Percentiles rank a stretch among this genome's conserved stretches.
These are phyloP conservation scores for Sylvicapra grimmia DNA, from an alignment of 2,113 vertebrate species.

Conservation along the genomic window DNA sequence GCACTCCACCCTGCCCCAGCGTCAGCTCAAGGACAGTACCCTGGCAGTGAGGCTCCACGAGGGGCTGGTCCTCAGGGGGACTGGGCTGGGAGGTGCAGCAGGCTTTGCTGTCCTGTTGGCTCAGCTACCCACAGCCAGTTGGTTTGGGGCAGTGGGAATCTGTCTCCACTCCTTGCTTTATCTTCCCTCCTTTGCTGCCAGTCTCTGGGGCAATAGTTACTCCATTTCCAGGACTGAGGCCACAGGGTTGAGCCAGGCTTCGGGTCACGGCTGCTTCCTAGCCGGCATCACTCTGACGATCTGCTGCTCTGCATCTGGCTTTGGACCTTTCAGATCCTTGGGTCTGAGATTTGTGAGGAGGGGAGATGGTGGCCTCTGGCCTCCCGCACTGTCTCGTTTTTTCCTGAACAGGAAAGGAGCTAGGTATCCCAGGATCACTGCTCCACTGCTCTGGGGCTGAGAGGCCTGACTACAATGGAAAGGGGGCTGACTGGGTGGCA, in stretches of 20 bases:
- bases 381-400: not conserved
- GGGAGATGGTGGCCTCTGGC: not conserved
- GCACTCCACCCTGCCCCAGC: not conserved
- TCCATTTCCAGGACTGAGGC: not conserved
- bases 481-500: not conserved
- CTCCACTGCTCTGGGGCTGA: not conserved
- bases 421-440: not conserved
- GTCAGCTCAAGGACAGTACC: not conserved
- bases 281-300: not conserved
- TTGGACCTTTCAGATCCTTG: not conserved
- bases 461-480: not conserved
- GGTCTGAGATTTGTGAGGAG: conserved; percentile 31
- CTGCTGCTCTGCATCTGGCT: not conserved
- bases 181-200: conserved; percentile 1
- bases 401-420: not conserved
- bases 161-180: conserved; percentile 18
- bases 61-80: not conserved
- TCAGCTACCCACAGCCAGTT: not conserved
- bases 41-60: not conserved
- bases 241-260: not conserved
- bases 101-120: not conserved
- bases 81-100: not conserved
- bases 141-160: not conserved
- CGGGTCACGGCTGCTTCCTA: not conserved
- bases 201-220: not conserved